phyloP scores from a whole-genome alignment of 2,797 vertebrate genomes.

The Tachyglossus aculeatus region DNA sequence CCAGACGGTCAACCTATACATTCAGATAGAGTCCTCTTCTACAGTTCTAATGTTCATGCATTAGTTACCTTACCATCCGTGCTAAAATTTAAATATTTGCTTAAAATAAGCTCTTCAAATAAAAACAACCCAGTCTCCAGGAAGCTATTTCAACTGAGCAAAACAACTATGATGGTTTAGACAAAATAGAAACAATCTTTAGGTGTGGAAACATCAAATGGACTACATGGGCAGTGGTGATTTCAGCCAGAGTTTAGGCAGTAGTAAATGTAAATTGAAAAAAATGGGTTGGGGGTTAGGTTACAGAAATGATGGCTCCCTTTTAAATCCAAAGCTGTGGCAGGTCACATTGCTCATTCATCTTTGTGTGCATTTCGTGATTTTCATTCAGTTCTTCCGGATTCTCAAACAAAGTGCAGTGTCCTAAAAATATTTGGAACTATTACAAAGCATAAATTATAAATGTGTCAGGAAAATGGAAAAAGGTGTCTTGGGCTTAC shows the following conservation, averaged over 20 bases:
- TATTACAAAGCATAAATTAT: constrained; percentile 85
- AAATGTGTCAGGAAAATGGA: constrained; percentile 81
- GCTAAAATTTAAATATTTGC: not conserved
- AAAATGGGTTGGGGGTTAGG: not conserved
- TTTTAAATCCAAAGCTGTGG: constrained; percentile 47
- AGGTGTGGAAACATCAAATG: not conserved
- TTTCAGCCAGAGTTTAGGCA: constrained; percentile 23
- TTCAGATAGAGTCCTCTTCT: too few relatives aligned
- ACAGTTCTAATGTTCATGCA: too few relatives aligned
- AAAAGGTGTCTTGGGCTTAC: constrained; percentile 75
- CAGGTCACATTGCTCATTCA: constrained; percentile 52
- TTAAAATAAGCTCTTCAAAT: not conserved
- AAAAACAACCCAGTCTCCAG: not conserved
- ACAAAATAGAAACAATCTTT: constrained; percentile 5
- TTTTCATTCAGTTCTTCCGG: constrained; percentile 66
- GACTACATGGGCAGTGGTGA: not conserved
- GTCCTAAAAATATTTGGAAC: constrained; percentile 84
- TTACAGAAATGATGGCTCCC: constrained; percentile 42
- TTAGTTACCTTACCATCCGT: too few relatives aligned
- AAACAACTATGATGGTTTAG: constrained; percentile 4
- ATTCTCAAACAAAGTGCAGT: constrained; percentile 77
- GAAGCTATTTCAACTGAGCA: constrained; percentile 11
- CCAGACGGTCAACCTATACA: too few relatives aligned
- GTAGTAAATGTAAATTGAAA: constrained; percentile 40
- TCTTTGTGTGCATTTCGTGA: constrained; percentile 65